Evolutionary conservation across 92 coral and sea anemone genomes (phyloP).

Genomic region (Phenganax stokvisi): DNA sequence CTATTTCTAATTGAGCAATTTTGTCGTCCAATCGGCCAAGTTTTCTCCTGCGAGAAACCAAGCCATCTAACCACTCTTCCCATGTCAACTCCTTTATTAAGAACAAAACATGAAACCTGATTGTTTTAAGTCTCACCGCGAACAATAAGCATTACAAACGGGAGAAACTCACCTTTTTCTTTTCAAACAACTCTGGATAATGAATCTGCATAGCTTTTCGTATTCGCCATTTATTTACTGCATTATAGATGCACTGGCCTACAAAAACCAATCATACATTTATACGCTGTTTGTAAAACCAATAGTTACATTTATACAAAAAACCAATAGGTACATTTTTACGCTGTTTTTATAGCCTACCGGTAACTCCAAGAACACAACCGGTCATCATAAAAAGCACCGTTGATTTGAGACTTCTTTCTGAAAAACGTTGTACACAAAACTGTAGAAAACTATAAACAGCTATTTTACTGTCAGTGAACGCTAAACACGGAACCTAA

Average conservation of each 20-base stretch:
- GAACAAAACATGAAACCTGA: not conserved
- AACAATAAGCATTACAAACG: not conserved
- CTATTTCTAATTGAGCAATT: conserved; percentile 12
- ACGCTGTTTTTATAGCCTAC: not conserved
- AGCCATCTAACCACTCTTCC: conserved; percentile 31
- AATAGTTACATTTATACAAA: not conserved
- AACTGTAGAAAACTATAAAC: not conserved
- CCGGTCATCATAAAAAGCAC: conserved; percentile 25
- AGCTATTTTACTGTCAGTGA: not conserved
- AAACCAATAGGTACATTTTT: not conserved
- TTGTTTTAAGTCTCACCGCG: not conserved
- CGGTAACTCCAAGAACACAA: conserved; percentile 24
- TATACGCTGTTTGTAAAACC: not conserved
- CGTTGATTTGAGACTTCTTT: conserved; percentile 30
- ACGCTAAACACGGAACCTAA: not conserved
- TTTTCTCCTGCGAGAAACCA: conserved; percentile 30
- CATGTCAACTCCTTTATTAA: conserved; percentile 29
- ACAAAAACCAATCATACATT: not conserved
- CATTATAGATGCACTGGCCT: conserved; percentile 75
- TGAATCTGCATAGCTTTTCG: conserved; percentile 66
- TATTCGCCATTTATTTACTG: conserved; percentile 69
- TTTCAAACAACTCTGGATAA: conserved; percentile 77
- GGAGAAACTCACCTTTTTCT: conserved; percentile 22
- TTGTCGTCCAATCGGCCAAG: conserved; percentile 37
- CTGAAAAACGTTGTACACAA: not conserved